Conservation (phyloP, 2,888 invertebrate genomes). For the Adelognathus sp. region DNA sequence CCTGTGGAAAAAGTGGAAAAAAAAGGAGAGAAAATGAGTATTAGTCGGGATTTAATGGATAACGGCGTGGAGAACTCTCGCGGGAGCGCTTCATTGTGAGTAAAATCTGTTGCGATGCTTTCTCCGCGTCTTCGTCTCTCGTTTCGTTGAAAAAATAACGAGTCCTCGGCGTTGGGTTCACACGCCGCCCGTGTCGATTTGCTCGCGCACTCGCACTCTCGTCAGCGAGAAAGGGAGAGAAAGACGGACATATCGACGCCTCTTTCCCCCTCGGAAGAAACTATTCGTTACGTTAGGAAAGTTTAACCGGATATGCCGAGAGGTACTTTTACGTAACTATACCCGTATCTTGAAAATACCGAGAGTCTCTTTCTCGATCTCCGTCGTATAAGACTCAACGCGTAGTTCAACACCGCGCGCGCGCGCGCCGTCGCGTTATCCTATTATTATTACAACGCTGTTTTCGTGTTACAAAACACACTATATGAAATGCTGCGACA, state of each 20-base stretch:
- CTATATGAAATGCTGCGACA: neutral
- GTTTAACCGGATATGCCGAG: conserved; percentile 56
- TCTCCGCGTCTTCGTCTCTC: conserved; percentile 43
- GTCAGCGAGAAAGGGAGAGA: neutral
- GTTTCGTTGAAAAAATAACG: conserved; percentile 12
- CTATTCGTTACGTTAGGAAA: conserved; percentile 61
- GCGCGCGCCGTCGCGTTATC: neutral
- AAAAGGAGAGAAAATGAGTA: neutral
- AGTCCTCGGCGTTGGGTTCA: conserved; percentile 24
- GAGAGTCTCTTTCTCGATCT: too few relatives aligned
- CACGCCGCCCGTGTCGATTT: conserved; percentile 29
- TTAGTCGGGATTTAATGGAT: too few relatives aligned
- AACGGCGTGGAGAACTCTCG: neutral
- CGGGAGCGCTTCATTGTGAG: conserved; percentile 18
- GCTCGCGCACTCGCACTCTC: neutral
- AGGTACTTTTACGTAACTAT: conserved; percentile 51
- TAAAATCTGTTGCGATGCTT: conserved; percentile 43
- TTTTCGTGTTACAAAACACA: neutral
- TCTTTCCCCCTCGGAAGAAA: conserved; percentile 48
- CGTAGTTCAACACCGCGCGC: too few relatives aligned
- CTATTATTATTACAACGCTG: neutral
- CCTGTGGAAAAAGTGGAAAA: conserved; percentile 55
- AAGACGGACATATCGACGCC: conserved; percentile 32
- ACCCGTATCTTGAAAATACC: conserved; percentile 22
- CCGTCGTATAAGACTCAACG: neutral